Evolutionary conservation across 1,140 invertebrate species (phyloP).

Genomic region (Zaprionus davidi): DNA sequence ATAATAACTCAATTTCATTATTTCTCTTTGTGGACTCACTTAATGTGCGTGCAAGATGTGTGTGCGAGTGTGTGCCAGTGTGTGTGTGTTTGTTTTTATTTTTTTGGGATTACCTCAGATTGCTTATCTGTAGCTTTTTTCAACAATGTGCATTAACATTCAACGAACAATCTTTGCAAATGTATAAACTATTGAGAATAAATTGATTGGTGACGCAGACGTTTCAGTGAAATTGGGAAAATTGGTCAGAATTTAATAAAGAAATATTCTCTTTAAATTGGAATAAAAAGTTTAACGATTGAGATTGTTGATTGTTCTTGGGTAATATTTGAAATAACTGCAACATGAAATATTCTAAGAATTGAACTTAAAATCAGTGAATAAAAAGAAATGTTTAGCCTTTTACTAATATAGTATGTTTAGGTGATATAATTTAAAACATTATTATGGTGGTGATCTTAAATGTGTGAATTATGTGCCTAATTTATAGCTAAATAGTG

Average conservation of each 20-base stretch:
- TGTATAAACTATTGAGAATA: background rate
- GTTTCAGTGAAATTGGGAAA: background rate
- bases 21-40: slow-evolving; percentile 14
- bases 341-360: background rate
- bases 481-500: too few relatives aligned
- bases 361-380: too few relatives aligned
- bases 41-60: slow-evolving; percentile 1
- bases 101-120: slow-evolving; percentile 4
- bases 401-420: background rate
- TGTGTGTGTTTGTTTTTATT: background rate
- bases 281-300: background rate
- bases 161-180: background rate
- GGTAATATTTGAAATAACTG: too few relatives aligned
- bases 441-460: too few relatives aligned
- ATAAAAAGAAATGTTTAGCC: too few relatives aligned
- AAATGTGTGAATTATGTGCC: too few relatives aligned
- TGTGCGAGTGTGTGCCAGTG: background rate
- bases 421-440: too few relatives aligned
- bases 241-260: background rate
- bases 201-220: background rate
- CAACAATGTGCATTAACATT: slow-evolving; percentile 3
- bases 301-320: background rate
- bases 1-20: slow-evolving; percentile 44
- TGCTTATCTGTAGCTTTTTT: background rate
- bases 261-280: background rate